Evolutionary conservation across 2,888 invertebrate species (phyloP).

Genomic region (Reticulitermes lucifugus): DNA sequence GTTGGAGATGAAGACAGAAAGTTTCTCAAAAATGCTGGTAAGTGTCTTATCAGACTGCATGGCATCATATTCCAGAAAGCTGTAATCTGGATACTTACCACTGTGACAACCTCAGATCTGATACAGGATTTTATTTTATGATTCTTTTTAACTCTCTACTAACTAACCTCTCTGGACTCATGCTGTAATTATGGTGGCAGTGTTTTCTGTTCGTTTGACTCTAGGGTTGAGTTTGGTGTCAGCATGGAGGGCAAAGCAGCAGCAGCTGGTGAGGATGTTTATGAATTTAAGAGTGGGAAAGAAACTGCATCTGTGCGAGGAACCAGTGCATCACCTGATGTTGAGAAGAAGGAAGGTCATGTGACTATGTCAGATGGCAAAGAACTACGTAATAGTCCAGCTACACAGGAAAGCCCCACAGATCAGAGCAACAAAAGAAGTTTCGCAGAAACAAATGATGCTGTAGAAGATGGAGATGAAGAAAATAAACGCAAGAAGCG

Average conservation of each 20-base stretch:
- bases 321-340: conserved; percentile 63
- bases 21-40: too few species aligned
- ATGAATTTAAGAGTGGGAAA: conserved; percentile 71
- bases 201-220: not conserved
- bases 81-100: too few species aligned
- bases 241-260: conserved; percentile 55
- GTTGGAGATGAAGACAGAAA: too few species aligned
- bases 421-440: conserved; percentile 54
- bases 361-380: conserved; percentile 60
- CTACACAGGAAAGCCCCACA: conserved; percentile 30
- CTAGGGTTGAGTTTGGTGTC: conserved; percentile 19
- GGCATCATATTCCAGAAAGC: too few species aligned
- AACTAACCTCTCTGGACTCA: too few species aligned
- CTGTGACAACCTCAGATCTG: too few species aligned
- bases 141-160: too few species aligned
- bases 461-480: conserved; percentile 73
- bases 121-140: too few species aligned
- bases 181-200: too few species aligned
- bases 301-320: conserved; percentile 63
- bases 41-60: too few species aligned
- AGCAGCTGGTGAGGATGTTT: conserved; percentile 65
- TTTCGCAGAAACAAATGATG: conserved; percentile 61
- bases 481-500: conserved; percentile 79
- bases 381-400: conserved; percentile 12
- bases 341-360: conserved; percentile 54